Evolutionary conservation across 1,140 invertebrate species (phyloP), one percentile per base, ranked within the genome.

Genomic region (Cecropterus lyciades): DNA sequence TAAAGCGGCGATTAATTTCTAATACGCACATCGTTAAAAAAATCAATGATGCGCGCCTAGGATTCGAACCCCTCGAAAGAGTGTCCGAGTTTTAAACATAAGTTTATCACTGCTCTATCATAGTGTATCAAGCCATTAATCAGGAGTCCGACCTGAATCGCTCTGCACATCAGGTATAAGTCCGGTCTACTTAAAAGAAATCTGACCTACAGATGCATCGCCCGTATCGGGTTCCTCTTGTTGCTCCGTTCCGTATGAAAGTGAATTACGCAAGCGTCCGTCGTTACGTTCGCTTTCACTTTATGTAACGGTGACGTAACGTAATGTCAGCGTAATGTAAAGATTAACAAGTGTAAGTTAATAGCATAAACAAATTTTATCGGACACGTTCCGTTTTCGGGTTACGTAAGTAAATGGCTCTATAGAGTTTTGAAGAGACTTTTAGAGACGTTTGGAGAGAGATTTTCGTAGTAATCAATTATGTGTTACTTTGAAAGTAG

Each of bases 251-350:
- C 15, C 17, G 27, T 16, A 68, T 52, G 72, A 83, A 79, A 82
- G 75, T 72, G 81, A 72, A 77, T 72, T 79, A 81, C 71, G 60
- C 49, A 65, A 75, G 40, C 70, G 53, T 46, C 69, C 70, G 53
- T 46, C 69, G 67, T 78, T 69, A 69, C 66, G 67, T 57, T 33
- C 55, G 65, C 82, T 84, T 82, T 84, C 82, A 63, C 80, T 82
- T 72, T 60, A 51, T 49, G 27, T 49, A 60, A 60, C 20, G 17
- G 16, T 75, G 69, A 69, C 67, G 67, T 69, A 80, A 80, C 24
- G 45, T 60, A 60, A 60, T 49, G 27, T 60, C 45, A 49, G 45
- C 45, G 45, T 37, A 60, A 49, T 56, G 53, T 42, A 20, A 56
- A n/a, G 45, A 62, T 62, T 62, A 62, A 62, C 57, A 62, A 62